Conservation (phyloP, 2,888 invertebrate species). For the Sycophila texana region DNA sequence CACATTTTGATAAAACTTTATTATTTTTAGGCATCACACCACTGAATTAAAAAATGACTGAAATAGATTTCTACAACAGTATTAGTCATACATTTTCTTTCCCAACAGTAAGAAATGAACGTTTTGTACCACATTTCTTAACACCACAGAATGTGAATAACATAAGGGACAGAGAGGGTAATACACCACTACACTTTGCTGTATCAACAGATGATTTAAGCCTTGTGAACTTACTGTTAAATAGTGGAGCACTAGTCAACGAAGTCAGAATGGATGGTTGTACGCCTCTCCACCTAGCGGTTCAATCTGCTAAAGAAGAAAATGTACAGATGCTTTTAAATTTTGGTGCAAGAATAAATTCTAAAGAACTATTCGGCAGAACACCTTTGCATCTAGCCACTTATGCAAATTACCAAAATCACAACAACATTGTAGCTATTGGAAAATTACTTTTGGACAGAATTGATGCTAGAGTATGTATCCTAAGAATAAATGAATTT, state of each 20-base stretch:
- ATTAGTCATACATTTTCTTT: constrained; percentile 17
- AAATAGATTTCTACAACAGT: constrained; percentile 25
- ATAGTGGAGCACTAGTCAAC: constrained; percentile 1
- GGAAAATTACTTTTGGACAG: constrained; percentile 31
- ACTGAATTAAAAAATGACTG: constrained; percentile 17
- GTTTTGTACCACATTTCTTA: neutral
- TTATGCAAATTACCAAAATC: constrained; percentile 18
- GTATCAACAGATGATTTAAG: constrained; percentile 10
- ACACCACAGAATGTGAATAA: constrained; percentile 15
- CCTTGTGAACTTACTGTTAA: constrained; percentile 18
- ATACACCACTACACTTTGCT: constrained; percentile 30
- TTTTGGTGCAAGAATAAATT: constrained; percentile 16
- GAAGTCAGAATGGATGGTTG: constrained; percentile 1
- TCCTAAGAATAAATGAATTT: neutral
- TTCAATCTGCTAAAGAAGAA: constrained; percentile 39
- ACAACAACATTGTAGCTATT: constrained; percentile 13
- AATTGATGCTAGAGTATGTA: constrained; percentile 33
- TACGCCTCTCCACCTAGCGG: constrained; percentile 39
- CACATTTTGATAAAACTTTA: too few species aligned
- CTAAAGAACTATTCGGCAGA: constrained; percentile 31
- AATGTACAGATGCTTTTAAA: constrained; percentile 33
- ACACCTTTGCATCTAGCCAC: constrained; percentile 35
- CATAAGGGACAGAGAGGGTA: constrained; percentile 12
- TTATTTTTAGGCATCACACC: too few species aligned
- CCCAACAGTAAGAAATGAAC: constrained; percentile 13